Evolutionary conservation across 2,797 vertebrate species (phyloP).

Genomic region (Eulemur rubriventer): DNA sequence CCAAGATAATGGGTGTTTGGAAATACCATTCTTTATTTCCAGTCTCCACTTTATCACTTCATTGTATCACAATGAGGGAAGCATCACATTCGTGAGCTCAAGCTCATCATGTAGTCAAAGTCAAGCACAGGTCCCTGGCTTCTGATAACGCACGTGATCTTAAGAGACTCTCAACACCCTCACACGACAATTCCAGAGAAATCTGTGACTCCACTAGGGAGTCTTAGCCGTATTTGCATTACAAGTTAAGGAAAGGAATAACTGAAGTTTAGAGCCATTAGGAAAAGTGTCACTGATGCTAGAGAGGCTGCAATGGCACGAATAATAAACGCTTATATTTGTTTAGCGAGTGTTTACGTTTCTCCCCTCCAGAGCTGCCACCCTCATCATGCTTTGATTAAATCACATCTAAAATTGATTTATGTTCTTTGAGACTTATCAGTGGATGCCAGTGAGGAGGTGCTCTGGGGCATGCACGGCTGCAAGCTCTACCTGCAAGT

Average conservation of each 20-base stretch:
- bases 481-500: not conserved
- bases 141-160: not conserved
- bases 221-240: not conserved
- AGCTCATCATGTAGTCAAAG: not conserved
- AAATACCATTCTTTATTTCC: not conserved
- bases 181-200: not conserved
- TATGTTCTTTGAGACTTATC: not conserved
- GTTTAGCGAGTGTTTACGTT: not conserved
- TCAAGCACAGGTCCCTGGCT: not conserved
- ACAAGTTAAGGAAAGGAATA: not conserved
- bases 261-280: not conserved
- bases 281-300: not conserved
- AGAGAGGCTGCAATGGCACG: not conserved
- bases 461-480: not conserved
- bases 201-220: not conserved
- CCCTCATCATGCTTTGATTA: not conserved
- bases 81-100: not conserved
- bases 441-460: not conserved
- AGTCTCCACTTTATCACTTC: not conserved
- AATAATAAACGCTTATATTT: not conserved
- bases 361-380: not conserved
- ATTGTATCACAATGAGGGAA: not conserved
- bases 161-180: not conserved
- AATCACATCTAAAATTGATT: not conserved
- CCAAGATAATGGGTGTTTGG: not conserved